Conservation (phyloP, 2,888 invertebrate species). For the Meteorus cinctellus region DNA sequence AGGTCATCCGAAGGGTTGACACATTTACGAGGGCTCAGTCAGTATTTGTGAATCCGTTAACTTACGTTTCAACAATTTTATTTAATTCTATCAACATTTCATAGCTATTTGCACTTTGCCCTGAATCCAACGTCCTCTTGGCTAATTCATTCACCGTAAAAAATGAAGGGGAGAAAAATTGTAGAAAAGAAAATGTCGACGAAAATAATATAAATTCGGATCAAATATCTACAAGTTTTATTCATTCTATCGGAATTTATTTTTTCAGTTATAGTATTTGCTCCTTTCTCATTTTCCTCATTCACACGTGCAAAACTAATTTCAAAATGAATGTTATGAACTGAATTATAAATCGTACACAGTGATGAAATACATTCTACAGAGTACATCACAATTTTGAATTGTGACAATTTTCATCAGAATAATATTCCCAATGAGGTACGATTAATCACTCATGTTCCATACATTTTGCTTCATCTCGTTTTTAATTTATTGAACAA, state of each 20-base stretch:
- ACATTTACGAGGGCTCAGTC: neutral
- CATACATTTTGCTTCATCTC: no score
- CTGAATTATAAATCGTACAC: no score
- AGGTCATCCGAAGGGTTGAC: conserved; percentile 3
- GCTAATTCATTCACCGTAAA: neutral
- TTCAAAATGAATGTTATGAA: neutral
- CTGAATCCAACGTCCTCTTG: neutral
- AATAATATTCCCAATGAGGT: no score
- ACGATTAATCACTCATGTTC: no score
- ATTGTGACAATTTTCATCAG: no score
- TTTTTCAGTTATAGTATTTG: neutral
- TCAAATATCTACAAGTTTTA: neutral
- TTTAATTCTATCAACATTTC: neutral
- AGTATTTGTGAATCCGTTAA: neutral
- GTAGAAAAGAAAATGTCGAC: neutral
- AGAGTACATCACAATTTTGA: no score
- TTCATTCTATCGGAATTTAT: neutral
- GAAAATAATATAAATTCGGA: neutral
- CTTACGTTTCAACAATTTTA: neutral
- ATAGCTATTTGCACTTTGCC: neutral
- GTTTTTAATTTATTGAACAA: no score
- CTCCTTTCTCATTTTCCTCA: neutral
- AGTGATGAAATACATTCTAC: no score
- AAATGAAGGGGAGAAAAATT: neutral
- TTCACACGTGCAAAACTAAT: neutral